These are phyloP conservation scores for Tridacna gigas DNA, from an alignment of 2,888 invertebrate species.

Conservation along the genomic window DNA sequence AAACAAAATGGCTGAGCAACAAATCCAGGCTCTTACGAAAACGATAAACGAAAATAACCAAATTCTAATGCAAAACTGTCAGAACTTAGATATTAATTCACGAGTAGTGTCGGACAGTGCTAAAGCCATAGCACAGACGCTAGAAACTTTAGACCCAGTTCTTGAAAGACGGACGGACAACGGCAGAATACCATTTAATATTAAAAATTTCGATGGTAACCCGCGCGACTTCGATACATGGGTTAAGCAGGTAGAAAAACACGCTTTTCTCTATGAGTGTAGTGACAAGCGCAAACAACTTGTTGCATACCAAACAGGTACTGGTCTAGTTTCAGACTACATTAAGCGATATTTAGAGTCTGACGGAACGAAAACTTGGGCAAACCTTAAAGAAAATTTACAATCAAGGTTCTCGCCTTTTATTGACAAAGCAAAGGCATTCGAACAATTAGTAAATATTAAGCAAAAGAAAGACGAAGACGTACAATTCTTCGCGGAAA, in stretches of 20 bases:
- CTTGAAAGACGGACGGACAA: background rate
- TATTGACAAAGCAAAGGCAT: conserved; percentile 6
- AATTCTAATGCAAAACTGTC: conserved; percentile 1
- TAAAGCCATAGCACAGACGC: background rate
- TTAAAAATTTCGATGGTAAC: background rate
- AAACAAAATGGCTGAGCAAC: conserved; percentile 10
- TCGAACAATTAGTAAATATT: conserved; percentile 8
- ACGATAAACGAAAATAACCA: conserved; percentile 2
- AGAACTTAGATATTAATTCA: background rate
- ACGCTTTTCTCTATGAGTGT: conserved; percentile 1
- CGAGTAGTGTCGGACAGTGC: background rate
- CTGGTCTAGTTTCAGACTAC: conserved; percentile 10
- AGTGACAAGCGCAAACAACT: background rate
- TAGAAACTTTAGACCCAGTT: background rate
- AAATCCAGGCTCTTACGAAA: background rate
- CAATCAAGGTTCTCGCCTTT: conserved; percentile 11
- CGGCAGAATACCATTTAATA: background rate
- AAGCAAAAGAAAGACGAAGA: conserved; percentile 12
- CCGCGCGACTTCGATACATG: background rate
- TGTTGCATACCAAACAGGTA: background rate
- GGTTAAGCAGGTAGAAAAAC: conserved; percentile 13
- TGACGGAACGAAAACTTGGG: background rate
- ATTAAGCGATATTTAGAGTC: conserved; percentile 5
- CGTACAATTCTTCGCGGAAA: conserved; percentile 11
- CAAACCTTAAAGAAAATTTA: conserved; percentile 4